A percentile compares a stretch with the other conserved stretches of the same genome.
Evolutionary conservation across 2,888 invertebrate species (phyloP).

Genomic region (Uropetala carovei): DNA sequence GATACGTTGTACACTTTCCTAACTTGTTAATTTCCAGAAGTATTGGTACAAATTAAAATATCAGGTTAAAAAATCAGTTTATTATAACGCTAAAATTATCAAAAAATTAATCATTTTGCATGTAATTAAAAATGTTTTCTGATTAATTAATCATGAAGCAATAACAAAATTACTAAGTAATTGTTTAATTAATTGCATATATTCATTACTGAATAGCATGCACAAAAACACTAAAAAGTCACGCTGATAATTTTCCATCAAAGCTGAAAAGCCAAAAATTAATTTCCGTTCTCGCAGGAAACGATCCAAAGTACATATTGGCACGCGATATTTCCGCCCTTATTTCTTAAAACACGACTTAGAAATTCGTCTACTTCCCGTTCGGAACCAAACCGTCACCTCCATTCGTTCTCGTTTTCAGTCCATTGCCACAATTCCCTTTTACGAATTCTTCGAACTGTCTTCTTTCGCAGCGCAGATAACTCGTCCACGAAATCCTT

Average conservation of each 20-base stretch:
- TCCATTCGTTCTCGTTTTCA: conserved; percentile 50
- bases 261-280: neutral
- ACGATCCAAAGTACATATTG: neutral
- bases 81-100: too few species aligned
- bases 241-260: neutral
- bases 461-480: neutral
- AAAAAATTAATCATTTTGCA: too few species aligned
- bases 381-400: conserved; percentile 1
- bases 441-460: neutral
- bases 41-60: too few species aligned
- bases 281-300: neutral
- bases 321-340: conserved; percentile 17
- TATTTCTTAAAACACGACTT: neutral
- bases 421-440: conserved; percentile 42
- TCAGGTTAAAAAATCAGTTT: too few species aligned
- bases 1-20: too few species aligned
- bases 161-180: too few species aligned
- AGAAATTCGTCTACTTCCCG: neutral
- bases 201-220: neutral
- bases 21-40: too few species aligned
- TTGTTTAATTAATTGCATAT: too few species aligned
- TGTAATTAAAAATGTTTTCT: too few species aligned
- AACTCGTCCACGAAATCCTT: neutral
- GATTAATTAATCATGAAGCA: too few species aligned
- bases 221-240: neutral